Base-by-base conservation (phyloP, 92 coral and sea anemone species). In the Desmophyllum pertusum region DNA sequence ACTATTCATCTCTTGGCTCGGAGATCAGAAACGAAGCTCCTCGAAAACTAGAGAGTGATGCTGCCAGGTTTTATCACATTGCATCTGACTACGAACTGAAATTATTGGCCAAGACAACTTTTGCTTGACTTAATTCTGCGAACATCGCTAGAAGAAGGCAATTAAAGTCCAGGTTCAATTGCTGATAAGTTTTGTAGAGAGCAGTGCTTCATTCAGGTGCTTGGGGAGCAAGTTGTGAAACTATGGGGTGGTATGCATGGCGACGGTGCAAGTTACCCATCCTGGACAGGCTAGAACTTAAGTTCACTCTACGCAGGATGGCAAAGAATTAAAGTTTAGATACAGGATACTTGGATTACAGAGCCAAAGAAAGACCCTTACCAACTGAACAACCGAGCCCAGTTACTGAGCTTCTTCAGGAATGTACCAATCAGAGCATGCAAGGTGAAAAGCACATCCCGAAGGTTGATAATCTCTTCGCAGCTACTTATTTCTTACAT, bases 131-230 rank as follows among this genome's bases (percentile, higher is more conserved):
- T 82, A 25, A 27, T 82, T 15, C 37, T 37, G 42, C 79, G 86
- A 37, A 82, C 86, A 35, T n/a, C 37, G 25, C 75, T 82, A 51
- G 77, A 82, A 46, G 37, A 35, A 52, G 69, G 86, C 62, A 4
- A 82, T 10, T 71, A 70, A 27, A 50, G 78, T 36, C 68, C 86
- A 0, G 79, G 79, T 82, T 46, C 79, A 21, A 57, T 72, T 39
- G 77, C 86, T 10, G 78, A 82, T 35, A 82, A 82, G 53, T 3
- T 3, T 55, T n/a, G 70, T 82, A 37, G n/a, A 73, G 17, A 82
- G 72, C 72, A 82, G 65, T n/a, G 86, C 70, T 21, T 59, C 69
- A 52, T 82, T 82, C 52, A 70, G 48, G 39, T 59, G 52, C 52
- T 4, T 48, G 35, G 46, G 21, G 29, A 51, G 86, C 33, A 64